Conservation (phyloP, 2,888 invertebrate genomes). For the Thumatha senex region DNA sequence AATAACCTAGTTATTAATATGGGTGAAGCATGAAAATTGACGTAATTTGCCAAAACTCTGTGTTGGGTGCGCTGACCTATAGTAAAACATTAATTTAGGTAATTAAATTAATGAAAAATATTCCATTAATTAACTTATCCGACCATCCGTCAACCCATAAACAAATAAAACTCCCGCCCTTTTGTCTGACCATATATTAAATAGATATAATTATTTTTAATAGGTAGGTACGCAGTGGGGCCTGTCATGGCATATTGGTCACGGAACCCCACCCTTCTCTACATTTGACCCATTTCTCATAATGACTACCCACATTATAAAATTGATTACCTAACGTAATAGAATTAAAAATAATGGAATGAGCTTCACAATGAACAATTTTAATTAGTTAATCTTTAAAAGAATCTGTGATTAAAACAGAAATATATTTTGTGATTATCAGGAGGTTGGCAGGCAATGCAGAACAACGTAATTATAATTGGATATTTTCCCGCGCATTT, state of each 20-base stretch:
- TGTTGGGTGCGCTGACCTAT: not conserved
- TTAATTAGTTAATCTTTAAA: constrained; percentile 17
- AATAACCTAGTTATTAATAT: no score
- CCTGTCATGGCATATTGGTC: constrained; percentile 32
- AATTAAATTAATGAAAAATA: constrained; percentile 20
- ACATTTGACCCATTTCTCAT: constrained; percentile 63
- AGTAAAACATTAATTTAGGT: constrained; percentile 1
- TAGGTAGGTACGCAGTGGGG: constrained; percentile 20
- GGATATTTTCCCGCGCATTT: constrained; percentile 32
- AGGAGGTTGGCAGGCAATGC: not conserved
- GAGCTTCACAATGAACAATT: constrained; percentile 17
- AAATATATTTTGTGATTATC: constrained; percentile 10
- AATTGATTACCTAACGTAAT: constrained; percentile 20
- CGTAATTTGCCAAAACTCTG: no score
- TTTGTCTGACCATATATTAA: constrained; percentile 31
- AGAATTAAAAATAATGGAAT: constrained; percentile 11
- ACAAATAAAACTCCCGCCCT: constrained; percentile 22
- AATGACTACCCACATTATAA: constrained; percentile 41
- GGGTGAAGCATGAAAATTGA: no score
- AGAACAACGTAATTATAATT: not conserved
- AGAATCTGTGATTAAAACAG: constrained; percentile 8
- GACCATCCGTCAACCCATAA: constrained; percentile 6
- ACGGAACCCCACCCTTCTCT: constrained; percentile 36
- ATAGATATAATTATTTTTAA: constrained; percentile 32
- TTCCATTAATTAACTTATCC: constrained; percentile 31